These are phyloP conservation scores for Atta colombica DNA, from an alignment of 1,140 invertebrate species.

Conservation along the genomic window DNA sequence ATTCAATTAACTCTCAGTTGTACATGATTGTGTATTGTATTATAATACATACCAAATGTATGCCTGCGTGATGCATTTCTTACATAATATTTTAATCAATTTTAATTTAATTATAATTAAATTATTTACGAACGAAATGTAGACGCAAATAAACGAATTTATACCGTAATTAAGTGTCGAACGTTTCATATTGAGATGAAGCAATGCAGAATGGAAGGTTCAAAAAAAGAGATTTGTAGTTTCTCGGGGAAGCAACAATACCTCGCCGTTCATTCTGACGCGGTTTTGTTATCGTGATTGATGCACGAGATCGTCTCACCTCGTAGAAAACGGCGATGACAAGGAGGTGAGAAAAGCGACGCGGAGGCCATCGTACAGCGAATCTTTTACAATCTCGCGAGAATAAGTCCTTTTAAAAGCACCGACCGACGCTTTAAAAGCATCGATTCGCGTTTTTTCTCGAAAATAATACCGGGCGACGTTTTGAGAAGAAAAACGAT, in stretches of 20 bases:
- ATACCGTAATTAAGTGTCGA: neutral
- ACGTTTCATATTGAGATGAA: slow-evolving; percentile 3
- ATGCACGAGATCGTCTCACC: slow-evolving; percentile 47
- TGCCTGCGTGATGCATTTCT: too few relatives aligned
- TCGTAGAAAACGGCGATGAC: slow-evolving; percentile 19
- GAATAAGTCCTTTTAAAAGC: slow-evolving; percentile 50
- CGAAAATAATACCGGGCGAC: slow-evolving; percentile 50
- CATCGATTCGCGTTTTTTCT: slow-evolving; percentile 36
- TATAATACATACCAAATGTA: neutral
- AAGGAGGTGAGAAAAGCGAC: slow-evolving; percentile 32
- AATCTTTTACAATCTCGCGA: slow-evolving; percentile 49
- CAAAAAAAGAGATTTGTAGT: slow-evolving; percentile 10
- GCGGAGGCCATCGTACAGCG: slow-evolving; percentile 8
- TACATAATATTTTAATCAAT: neutral
- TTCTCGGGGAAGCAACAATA: slow-evolving; percentile 32
- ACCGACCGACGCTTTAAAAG: slow-evolving; percentile 40
- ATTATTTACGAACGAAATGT: neutral
- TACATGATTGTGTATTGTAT: neutral
- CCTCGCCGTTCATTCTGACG: slow-evolving; percentile 24
- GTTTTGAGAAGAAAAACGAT: slow-evolving; percentile 56
- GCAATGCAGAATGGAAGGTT: neutral
- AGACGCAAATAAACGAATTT: neutral
- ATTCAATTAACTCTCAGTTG: slow-evolving; percentile 16
- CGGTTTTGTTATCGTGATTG: slow-evolving; percentile 62
- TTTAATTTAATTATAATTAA: slow-evolving; percentile 6